phyloP scores from a whole-genome alignment of 1,140 invertebrate genomes.

The Tetramorium alpestre region DNA sequence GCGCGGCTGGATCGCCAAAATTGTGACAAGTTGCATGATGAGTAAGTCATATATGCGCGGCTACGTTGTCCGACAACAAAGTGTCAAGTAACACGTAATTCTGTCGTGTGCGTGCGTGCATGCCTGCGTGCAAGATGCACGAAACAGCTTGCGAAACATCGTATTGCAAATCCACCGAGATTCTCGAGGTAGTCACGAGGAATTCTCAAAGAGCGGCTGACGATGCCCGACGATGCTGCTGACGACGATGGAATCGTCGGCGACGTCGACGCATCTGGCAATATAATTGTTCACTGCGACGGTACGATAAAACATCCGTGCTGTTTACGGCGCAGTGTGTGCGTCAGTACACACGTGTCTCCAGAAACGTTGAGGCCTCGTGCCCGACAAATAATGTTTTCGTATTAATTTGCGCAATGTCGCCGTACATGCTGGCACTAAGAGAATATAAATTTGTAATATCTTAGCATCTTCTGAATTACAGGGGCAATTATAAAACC shows the following conservation, averaged over 20 bases:
- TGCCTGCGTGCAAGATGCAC: background rate
- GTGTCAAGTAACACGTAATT: slow-evolving; percentile 42
- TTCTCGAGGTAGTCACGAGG: background rate
- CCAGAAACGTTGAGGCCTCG: background rate
- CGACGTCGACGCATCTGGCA: slow-evolving; percentile 23
- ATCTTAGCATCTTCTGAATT: background rate
- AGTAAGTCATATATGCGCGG: slow-evolving; percentile 14
- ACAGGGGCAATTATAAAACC: background rate
- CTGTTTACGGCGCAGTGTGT: slow-evolving; percentile 24
- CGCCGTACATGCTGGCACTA: background rate
- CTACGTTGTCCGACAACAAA: slow-evolving; percentile 45
- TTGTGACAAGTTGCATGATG: slow-evolving; percentile 35
- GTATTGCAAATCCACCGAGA: slow-evolving; percentile 28
- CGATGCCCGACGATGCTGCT: slow-evolving; percentile 23
- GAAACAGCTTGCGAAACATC: slow-evolving; percentile 1
- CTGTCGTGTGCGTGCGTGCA: slow-evolving; percentile 15
- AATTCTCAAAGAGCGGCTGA: background rate
- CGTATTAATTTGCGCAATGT: slow-evolving; percentile 24
- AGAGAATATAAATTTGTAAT: background rate
- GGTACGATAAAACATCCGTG: slow-evolving; percentile 23
- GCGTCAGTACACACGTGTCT: slow-evolving; percentile 6
- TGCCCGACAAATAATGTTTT: slow-evolving; percentile 11
- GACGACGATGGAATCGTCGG: background rate
- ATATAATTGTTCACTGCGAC: slow-evolving; percentile 13
- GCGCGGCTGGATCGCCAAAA: slow-evolving; percentile 37